phyloP scores from a whole-genome alignment of 2,888 invertebrate species.

The Azorinus chamasolen region DNA sequence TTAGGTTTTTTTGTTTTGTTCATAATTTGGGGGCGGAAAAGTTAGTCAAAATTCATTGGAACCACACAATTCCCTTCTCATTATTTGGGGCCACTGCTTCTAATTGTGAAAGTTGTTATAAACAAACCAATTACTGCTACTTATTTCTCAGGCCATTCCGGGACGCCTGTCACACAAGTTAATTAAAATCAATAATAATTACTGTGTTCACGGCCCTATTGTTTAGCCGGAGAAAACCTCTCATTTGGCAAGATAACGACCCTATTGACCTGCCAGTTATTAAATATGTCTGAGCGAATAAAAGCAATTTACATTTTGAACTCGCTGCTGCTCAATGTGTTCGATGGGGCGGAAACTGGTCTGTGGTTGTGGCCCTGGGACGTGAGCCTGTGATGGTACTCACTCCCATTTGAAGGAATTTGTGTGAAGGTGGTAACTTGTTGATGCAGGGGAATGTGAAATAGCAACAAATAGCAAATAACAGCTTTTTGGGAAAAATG shows the following conservation, averaged over 20 bases:
- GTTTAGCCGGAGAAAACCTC: constrained; percentile 45
- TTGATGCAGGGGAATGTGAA: no score
- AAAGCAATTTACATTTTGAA: constrained; percentile 34
- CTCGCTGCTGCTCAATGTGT: constrained; percentile 8
- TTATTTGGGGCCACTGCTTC: constrained; percentile 33
- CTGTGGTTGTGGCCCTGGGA: constrained; percentile 11
- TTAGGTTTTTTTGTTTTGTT: no score
- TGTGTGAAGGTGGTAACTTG: no score
- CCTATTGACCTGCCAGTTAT: constrained; percentile 43
- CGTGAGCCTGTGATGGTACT: not conserved
- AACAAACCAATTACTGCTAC: constrained; percentile 44
- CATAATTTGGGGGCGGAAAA: no score
- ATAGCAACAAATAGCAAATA: no score
- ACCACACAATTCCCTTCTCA: not conserved
- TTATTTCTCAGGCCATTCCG: constrained; percentile 39
- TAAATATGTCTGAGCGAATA: constrained; percentile 34
- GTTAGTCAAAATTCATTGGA: no score
- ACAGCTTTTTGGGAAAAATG: no score
- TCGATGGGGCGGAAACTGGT: constrained; percentile 33
- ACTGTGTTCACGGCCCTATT: constrained; percentile 46
- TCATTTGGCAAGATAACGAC: constrained; percentile 46
- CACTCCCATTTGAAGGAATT: no score
- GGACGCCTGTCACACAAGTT: constrained; percentile 59
- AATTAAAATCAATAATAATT: constrained; percentile 68
- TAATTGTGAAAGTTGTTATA: constrained; percentile 45